Conservation (phyloP, 1,140 invertebrate genomes). For the Musca domestica region DNA sequence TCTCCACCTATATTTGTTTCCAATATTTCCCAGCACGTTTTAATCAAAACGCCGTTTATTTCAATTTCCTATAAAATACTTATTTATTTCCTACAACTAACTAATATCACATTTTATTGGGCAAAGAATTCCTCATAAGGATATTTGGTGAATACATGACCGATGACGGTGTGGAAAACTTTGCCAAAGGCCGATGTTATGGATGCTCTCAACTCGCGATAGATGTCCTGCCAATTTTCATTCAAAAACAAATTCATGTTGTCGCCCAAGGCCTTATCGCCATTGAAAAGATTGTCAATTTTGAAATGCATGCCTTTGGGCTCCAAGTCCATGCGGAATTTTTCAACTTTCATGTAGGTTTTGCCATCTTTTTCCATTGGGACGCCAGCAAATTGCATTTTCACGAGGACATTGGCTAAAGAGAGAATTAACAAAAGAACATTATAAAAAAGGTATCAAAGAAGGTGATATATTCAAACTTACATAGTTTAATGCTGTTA, state of each 20-base stretch:
- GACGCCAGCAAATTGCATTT: constrained; percentile 30
- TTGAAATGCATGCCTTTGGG: constrained; percentile 27
- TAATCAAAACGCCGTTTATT: too few species aligned
- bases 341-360: constrained; percentile 33
- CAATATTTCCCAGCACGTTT: too few species aligned
- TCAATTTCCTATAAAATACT: too few species aligned
- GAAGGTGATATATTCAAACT: constrained; percentile 19
- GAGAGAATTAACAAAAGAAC: neutral
- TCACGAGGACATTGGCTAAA: constrained; percentile 29
- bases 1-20: too few species aligned
- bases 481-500: constrained; percentile 54
- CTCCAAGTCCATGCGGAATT: constrained; percentile 28
- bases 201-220: constrained; percentile 55
- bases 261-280: constrained; percentile 49
- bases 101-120: constrained; percentile 19
- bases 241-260: constrained; percentile 61
- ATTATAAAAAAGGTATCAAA: neutral
- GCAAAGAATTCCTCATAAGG: constrained; percentile 47
- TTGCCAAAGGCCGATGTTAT: constrained; percentile 56
- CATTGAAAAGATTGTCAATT: constrained; percentile 54
- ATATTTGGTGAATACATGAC: constrained; percentile 55
- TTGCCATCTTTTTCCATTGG: constrained; percentile 35
- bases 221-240: constrained; percentile 59
- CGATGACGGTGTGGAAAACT: constrained; percentile 55
- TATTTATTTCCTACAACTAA: neutral